These are phyloP conservation scores for Pseudorhiza aurosa DNA, from an alignment of 30 jellyfish, hydroid and myxozoan genomes.

Conservation along the genomic window DNA sequence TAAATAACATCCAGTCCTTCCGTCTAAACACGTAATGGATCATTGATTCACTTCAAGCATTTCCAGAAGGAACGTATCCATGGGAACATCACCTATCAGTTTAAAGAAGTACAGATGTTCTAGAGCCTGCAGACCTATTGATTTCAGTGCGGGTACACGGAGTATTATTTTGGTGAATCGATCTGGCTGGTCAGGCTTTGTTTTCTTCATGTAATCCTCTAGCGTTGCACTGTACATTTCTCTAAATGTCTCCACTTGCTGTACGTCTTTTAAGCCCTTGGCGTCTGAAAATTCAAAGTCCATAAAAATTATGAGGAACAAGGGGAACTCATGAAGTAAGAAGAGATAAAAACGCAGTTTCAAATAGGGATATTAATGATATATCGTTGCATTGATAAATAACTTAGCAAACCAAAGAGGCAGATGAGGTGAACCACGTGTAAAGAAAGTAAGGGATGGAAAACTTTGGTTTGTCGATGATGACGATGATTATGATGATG, in stretches of 20 bases:
- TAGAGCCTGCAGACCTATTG: slow-evolving; percentile 87
- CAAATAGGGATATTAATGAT: too few species aligned
- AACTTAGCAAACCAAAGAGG: too few species aligned
- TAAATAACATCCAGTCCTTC: too few species aligned
- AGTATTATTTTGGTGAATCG: slow-evolving; percentile 77
- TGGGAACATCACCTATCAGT: slow-evolving; percentile 88
- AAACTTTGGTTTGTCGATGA: too few species aligned
- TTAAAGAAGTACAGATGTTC: slow-evolving; percentile 89
- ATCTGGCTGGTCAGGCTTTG: slow-evolving; percentile 77
- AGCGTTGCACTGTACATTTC: slow-evolving; percentile 87
- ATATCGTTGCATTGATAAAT: too few species aligned
- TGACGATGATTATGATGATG: too few species aligned
- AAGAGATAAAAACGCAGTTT: too few species aligned
- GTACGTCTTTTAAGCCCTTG: slow-evolving; percentile 71
- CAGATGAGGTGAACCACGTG: too few species aligned
- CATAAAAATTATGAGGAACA: background rate
- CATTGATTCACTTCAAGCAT: slow-evolving; percentile 75
- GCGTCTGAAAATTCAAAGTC: slow-evolving; percentile 66
- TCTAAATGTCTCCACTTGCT: slow-evolving; percentile 83
- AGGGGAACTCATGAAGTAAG: too few species aligned
- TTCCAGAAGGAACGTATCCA: slow-evolving; percentile 81
- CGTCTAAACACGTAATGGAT: too few species aligned
- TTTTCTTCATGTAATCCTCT: slow-evolving; percentile 73
- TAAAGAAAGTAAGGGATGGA: too few species aligned
- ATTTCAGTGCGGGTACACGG: slow-evolving; percentile 87